Conservation (phyloP, 2,888 invertebrate species). For the Hydrotaea cyrtoneurina region DNA sequence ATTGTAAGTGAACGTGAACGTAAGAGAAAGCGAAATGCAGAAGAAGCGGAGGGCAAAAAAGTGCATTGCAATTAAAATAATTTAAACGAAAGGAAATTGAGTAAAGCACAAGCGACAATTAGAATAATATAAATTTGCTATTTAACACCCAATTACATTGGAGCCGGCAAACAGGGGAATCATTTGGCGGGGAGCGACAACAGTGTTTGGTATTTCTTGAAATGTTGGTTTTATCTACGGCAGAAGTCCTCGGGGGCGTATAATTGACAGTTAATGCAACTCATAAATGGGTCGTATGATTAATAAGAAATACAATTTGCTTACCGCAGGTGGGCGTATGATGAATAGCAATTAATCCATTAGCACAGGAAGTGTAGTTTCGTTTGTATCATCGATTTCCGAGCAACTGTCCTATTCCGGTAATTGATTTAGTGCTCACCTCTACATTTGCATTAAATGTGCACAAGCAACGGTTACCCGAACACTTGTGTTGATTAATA, state of each 20-base stretch:
- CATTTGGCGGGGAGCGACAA: no score
- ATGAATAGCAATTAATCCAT: no score
- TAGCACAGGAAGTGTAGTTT: background rate
- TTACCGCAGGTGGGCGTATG: no score
- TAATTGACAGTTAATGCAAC: conserved; percentile 1
- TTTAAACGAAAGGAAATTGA: conserved; percentile 31
- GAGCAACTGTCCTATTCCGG: no score
- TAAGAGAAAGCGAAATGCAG: background rate
- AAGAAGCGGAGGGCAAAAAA: background rate
- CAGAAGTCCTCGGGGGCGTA: background rate
- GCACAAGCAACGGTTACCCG: no score
- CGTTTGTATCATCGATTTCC: no score
- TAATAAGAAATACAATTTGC: background rate
- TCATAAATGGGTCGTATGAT: background rate
- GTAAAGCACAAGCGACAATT: conserved; percentile 24
- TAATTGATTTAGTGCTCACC: no score
- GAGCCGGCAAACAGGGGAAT: background rate
- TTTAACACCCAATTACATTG: conserved; percentile 15
- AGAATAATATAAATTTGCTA: conserved; percentile 11
- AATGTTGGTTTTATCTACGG: background rate
- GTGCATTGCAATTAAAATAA: conserved; percentile 20
- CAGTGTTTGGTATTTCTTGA: background rate
- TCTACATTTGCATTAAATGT: no score
- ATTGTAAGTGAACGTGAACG: conserved; percentile 20
- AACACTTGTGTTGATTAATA: no score